Conservation (phyloP, 2,888 invertebrate species). For the Tetanocera ferruginea region DNA sequence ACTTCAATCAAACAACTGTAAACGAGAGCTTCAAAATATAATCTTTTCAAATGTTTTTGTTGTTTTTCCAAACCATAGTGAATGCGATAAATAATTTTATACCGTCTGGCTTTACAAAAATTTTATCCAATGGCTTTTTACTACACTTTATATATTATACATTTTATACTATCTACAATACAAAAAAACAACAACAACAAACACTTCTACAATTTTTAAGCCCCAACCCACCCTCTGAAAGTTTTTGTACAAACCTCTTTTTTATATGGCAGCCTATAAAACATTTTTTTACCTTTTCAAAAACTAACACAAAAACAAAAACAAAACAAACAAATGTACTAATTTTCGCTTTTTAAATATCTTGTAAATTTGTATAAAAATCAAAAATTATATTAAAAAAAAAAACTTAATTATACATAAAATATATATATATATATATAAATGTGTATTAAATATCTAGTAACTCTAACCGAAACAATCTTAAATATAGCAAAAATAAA, state of each 20-base stretch:
- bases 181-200: no score
- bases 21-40: conserved; percentile 23
- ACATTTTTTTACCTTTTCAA: not conserved
- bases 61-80: not conserved
- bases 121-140: not conserved
- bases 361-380: conserved; percentile 9
- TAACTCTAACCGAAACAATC: conserved; percentile 2
- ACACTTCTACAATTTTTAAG: not conserved
- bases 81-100: not conserved
- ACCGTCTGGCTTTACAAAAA: not conserved
- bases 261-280: not conserved
- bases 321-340: not conserved
- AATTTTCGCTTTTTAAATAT: not conserved
- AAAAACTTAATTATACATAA: not conserved
- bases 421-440: not conserved
- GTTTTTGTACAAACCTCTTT: conserved; percentile 2
- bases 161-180: not conserved
- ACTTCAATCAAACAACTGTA: conserved; percentile 9
- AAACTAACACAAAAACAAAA: not conserved
- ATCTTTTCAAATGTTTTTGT: no score
- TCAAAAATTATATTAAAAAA: not conserved
- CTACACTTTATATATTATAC: not conserved
- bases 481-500: conserved; percentile 3
- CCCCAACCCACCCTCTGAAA: not conserved
- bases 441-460: not conserved